These are phyloP conservation scores for Pachymerium ferrugineum DNA, from an alignment of 2,888 invertebrate genomes.

Conservation along the genomic window DNA sequence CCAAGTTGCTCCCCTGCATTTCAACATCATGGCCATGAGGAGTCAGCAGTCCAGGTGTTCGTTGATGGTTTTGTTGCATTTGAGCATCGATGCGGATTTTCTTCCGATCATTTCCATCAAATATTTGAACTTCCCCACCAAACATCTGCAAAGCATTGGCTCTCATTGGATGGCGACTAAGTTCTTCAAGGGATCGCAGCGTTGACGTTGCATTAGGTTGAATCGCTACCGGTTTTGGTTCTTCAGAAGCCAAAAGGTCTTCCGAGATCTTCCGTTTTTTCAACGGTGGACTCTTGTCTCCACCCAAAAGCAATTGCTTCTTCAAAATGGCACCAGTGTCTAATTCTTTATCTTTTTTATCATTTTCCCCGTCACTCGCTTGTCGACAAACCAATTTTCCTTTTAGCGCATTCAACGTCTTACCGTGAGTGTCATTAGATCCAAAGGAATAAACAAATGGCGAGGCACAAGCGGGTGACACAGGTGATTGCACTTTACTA, in stretches of 20 bases:
- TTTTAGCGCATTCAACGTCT: slow-evolving; percentile 40
- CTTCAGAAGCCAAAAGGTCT: neutral
- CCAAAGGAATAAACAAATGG: neutral
- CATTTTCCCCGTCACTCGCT: neutral
- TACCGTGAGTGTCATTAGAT: slow-evolving; percentile 7
- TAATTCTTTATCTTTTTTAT: neutral
- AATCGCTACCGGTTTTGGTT: neutral
- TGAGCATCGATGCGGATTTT: slow-evolving; percentile 60
- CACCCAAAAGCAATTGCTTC: slow-evolving; percentile 43
- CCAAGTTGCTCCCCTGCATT: neutral
- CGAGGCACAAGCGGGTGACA: neutral
- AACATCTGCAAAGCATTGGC: slow-evolving; percentile 57
- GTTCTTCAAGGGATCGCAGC: slow-evolving; percentile 36
- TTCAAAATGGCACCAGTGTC: slow-evolving; percentile 39
- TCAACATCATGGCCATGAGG: neutral
- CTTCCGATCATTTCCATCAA: slow-evolving; percentile 63
- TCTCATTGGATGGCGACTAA: slow-evolving; percentile 33
- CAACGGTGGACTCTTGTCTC: slow-evolving; percentile 37
- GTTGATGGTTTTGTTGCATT: slow-evolving; percentile 14
- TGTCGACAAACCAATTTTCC: slow-evolving; percentile 41
- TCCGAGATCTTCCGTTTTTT: slow-evolving; percentile 41
- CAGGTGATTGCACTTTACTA: neutral
- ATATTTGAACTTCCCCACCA: slow-evolving; percentile 70
- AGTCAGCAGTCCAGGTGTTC: neutral
- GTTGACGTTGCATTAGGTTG: slow-evolving; percentile 23